These are phyloP conservation scores for Pelochelys cantorii DNA, from an alignment of 2,797 vertebrate species.

Conservation along the genomic window DNA sequence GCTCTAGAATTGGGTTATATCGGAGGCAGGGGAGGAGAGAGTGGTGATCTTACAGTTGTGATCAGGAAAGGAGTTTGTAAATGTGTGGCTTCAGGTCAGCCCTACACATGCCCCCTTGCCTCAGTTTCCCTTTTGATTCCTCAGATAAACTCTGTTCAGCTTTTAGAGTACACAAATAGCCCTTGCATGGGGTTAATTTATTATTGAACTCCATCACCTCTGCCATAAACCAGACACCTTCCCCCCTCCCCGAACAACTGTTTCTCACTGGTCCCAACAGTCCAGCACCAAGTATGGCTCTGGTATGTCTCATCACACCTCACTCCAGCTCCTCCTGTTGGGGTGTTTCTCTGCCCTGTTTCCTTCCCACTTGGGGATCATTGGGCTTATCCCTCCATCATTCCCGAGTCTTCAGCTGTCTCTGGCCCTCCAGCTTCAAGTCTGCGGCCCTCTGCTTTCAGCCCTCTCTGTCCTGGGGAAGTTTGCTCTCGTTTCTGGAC, in stretches of 20 bases:
- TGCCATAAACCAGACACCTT: neutral
- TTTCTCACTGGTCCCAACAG: neutral
- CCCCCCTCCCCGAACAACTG: no score
- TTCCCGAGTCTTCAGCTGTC: neutral
- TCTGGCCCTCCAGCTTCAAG: no score
- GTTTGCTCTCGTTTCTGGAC: neutral
- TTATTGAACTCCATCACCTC: neutral
- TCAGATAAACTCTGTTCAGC: neutral
- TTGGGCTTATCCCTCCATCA: neutral
- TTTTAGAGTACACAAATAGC: neutral
- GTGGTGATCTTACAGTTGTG: neutral
- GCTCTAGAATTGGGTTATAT: neutral
- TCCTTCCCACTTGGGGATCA: neutral
- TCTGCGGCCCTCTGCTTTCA: neutral
- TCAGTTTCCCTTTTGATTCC: neutral
- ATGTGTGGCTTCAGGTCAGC: neutral
- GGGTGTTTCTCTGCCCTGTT: neutral
- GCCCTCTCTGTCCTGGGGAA: neutral
- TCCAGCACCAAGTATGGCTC: neutral
- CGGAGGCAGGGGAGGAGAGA: neutral
- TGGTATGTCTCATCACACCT: neutral
- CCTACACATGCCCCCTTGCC: neutral
- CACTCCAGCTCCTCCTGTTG: no score
- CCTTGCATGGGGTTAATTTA: neutral
- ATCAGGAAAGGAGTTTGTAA: neutral